Conservation (phyloP, 2,888 invertebrate genomes). For the Chorisops tibialis region DNA sequence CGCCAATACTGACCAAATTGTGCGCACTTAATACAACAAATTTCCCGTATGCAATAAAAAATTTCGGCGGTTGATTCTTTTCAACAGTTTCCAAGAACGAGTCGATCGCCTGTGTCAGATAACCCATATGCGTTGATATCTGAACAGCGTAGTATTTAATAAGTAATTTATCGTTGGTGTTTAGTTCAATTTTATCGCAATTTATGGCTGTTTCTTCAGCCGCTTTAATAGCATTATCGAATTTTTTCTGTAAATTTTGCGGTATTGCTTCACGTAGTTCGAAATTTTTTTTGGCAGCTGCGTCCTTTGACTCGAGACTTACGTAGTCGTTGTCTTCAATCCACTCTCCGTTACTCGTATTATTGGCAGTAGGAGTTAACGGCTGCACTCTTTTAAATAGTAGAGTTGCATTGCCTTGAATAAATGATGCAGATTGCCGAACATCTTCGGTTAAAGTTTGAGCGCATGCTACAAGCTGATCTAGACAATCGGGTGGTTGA, state of each 20-base stretch:
- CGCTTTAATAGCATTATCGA: constrained; percentile 71
- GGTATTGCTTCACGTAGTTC: constrained; percentile 71
- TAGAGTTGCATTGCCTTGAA: constrained; percentile 79
- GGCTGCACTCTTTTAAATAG: constrained; percentile 68
- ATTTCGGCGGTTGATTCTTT: constrained; percentile 89
- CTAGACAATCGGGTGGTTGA: constrained; percentile 73
- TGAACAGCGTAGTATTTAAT: constrained; percentile 85
- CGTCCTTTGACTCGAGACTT: constrained; percentile 73
- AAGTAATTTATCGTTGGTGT: constrained; percentile 77
- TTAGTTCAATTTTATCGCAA: constrained; percentile 55
- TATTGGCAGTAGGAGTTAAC: constrained; percentile 47
- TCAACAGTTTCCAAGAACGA: constrained; percentile 89
- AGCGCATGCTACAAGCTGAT: constrained; percentile 83
- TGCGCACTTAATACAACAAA: constrained; percentile 93
- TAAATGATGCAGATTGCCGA: constrained; percentile 83
- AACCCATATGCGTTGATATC: constrained; percentile 77
- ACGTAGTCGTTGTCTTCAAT: constrained; percentile 91
- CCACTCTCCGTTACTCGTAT: constrained; percentile 54
- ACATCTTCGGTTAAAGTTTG: constrained; percentile 86
- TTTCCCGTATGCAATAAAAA: constrained; percentile 89
- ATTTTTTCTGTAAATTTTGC: constrained; percentile 69
- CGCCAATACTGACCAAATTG: constrained; percentile 89
- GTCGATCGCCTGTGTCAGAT: constrained; percentile 85
- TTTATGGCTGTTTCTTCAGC: constrained; percentile 64
- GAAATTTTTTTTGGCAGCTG: constrained; percentile 67